Base-by-base conservation (phyloP, 2,888 invertebrate genomes). In the Papilio protenor region DNA sequence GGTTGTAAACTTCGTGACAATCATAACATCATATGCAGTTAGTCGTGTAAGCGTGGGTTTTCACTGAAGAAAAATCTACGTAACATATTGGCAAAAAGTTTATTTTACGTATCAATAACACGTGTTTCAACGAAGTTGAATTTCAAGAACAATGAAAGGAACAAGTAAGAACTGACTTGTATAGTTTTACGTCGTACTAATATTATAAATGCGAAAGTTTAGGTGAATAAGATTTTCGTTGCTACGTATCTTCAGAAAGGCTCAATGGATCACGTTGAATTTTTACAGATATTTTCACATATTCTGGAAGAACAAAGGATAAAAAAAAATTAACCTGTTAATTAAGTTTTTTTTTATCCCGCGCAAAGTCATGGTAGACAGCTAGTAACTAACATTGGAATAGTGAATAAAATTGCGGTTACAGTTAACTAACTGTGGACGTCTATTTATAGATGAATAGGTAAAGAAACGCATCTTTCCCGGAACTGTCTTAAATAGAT, bases 401-500 rank as follows among this genome's bases (percentile, higher is more conserved):
- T 1, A 27, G 6, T 27, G 33, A 61, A 61, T 27, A 18, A 61
- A 61, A 14, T 2, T 23, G 1, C 11, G 11, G 2, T 6, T 27
- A 61, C 27, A 61, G 12, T 14, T 33, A 64, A 16, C 40, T 66
- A 27, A 71, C 18, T 55, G n/a, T 18, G 3, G 18, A 27, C 23
- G 16, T 64, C 52, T 77, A 45, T 73, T 73, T 59, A 45, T 45
- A 74, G 59, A 49, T 1, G 23, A 66, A 59, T 45, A 70, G 61
- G 52, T 74, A 40, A 74, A 77, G 70, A 59, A 78, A 72, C 11
- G 12, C 47, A 49, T 69, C 40, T 45, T 16, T 70, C 70, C 78
- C 72, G 77, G 77, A 75, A 71, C 75, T 14, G 49, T 73, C 23
- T 73, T 33, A 1, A 69, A 59, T 40, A 47, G 16, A 61, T 59